Conservation (phyloP, 2,888 invertebrate genomes). For the Andrena bucephala region DNA sequence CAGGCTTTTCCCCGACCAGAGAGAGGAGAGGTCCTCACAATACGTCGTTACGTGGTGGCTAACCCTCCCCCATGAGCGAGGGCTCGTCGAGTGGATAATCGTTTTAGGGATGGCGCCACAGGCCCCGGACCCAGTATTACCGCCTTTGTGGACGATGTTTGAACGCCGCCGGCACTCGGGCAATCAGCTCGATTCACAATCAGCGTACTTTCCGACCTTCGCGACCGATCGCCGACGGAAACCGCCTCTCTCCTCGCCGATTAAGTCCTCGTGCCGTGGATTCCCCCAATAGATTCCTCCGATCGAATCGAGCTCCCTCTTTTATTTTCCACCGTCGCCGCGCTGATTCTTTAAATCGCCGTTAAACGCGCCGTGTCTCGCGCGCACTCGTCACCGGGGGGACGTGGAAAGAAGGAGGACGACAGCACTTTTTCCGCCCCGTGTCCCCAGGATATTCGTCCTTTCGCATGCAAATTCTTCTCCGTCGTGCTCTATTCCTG, state of each 20-base stretch:
- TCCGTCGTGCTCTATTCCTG: not conserved
- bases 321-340: not conserved
- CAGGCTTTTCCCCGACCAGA: constrained; percentile 73
- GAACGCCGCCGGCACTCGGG: constrained; percentile 81
- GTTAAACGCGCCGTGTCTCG: constrained; percentile 19
- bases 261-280: constrained; percentile 46
- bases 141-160: constrained; percentile 82
- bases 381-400: not conserved
- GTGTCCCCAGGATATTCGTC: constrained; percentile 1
- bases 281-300: constrained; percentile 30
- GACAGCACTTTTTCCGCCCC: not conserved
- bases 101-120: constrained; percentile 80
- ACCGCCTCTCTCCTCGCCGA: constrained; percentile 55
- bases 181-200: constrained; percentile 83
- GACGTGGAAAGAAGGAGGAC: not conserved
- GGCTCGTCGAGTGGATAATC: constrained; percentile 83
- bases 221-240: constrained; percentile 70
- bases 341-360: constrained; percentile 16
- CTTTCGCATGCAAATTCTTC: constrained; percentile 56
- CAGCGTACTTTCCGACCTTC: constrained; percentile 75
- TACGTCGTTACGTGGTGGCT: constrained; percentile 82
- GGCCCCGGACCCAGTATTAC: constrained; percentile 77
- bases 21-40: constrained; percentile 76
- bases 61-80: constrained; percentile 75
- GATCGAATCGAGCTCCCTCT: constrained; percentile 34